Conservation (phyloP, 2,797 vertebrate species). For the Valencia hispanica region DNA sequence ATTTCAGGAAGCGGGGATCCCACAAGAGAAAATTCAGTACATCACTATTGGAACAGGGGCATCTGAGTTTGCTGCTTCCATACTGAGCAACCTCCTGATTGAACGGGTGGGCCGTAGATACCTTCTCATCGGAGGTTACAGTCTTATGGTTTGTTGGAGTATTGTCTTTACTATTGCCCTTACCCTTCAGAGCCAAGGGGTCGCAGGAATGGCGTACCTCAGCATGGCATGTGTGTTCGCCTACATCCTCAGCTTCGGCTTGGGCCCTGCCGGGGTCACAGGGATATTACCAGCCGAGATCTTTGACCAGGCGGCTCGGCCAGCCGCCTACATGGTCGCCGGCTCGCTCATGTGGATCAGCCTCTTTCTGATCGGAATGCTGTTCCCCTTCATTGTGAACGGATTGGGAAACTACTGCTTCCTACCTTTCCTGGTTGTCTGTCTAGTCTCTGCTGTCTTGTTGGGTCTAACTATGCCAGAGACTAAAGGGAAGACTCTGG, state of each 20-base stretch:
- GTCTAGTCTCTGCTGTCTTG: constrained; percentile 79
- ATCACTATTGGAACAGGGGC: constrained; percentile 85
- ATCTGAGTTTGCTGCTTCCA: constrained; percentile 82
- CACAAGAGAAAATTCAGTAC: constrained; percentile 83
- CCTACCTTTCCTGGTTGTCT: constrained; percentile 86
- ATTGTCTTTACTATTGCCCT: constrained; percentile 85
- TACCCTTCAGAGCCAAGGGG: constrained; percentile 76
- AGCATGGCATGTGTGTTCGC: constrained; percentile 88
- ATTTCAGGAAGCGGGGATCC: constrained; percentile 85
- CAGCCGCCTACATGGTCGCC: constrained; percentile 88
- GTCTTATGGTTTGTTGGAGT: constrained; percentile 86
- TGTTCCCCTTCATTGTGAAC: constrained; percentile 87
- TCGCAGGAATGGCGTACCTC: constrained; percentile 86
- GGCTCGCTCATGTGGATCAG: constrained; percentile 88
- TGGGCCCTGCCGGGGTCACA: constrained; percentile 91
- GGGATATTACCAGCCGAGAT: constrained; percentile 88
- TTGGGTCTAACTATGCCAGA: constrained; percentile 85
- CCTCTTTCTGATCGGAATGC: constrained; percentile 86
- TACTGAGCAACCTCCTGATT: constrained; percentile 85
- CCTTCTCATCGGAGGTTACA: constrained; percentile 87
- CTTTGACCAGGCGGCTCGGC: constrained; percentile 88
- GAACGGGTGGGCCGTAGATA: constrained; percentile 82
- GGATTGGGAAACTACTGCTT: constrained; percentile 84
- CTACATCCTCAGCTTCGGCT: constrained; percentile 93
- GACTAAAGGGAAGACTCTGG: constrained; percentile 89